A percentile compares a stretch with the other conserved stretches of the same genome.
These are phyloP conservation scores for Epinephelus fuscoguttatus DNA, from an alignment of 2,113 vertebrate species.

Conservation along the genomic window DNA sequence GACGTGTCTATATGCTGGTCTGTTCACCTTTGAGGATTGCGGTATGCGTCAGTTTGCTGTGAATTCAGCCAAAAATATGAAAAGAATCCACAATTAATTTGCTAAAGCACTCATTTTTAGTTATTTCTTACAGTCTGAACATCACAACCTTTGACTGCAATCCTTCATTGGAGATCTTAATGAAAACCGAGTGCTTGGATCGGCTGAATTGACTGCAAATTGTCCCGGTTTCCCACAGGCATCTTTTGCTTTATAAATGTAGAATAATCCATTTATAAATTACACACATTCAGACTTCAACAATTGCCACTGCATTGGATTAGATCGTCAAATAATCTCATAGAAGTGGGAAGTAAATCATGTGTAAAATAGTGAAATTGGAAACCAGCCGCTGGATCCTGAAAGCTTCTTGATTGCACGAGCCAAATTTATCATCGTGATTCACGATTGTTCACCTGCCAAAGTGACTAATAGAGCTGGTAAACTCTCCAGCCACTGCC, in stretches of 20 bases:
- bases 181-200: not conserved
- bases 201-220: slow-evolving; percentile 29
- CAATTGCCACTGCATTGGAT: not conserved
- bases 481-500: slow-evolving; percentile 16
- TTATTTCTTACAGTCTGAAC: not conserved
- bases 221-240: slow-evolving; percentile 29
- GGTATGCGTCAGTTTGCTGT: not conserved
- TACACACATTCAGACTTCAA: not conserved
- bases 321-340: not conserved
- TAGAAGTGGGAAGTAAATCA: not conserved
- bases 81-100: not conserved
- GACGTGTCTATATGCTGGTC: slow-evolving; percentile 1
- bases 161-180: not conserved
- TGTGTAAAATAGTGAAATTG: not conserved
- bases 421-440: slow-evolving; percentile 10
- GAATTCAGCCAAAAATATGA: slow-evolving; percentile 26
- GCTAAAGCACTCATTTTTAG: not conserved
- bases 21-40: not conserved
- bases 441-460: slow-evolving; percentile 1
- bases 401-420: not conserved
- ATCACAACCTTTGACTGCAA: not conserved
- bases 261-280: not conserved
- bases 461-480: slow-evolving; percentile 25
- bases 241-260: not conserved
- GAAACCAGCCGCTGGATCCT: not conserved